Conservation (phyloP, 2,888 invertebrate genomes). For the Dichetophora obliterata region DNA sequence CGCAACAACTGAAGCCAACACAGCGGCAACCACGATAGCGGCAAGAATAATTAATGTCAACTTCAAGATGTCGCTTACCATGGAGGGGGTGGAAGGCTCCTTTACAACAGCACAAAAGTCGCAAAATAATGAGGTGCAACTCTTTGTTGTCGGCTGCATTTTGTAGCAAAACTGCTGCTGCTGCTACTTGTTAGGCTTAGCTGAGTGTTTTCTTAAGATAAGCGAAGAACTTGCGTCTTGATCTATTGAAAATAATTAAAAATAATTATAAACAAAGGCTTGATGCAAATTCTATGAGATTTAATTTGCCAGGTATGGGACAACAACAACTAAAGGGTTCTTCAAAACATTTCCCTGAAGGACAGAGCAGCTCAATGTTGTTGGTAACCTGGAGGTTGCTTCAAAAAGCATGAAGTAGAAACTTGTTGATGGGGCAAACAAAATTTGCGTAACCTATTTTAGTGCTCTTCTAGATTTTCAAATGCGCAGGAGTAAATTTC, state of each 20-base stretch:
- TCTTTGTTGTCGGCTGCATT: neutral
- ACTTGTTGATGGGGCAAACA: too few relatives aligned
- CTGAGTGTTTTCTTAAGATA: slow-evolving; percentile 10
- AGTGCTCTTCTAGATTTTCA: too few relatives aligned
- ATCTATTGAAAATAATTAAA: neutral
- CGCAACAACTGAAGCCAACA: neutral
- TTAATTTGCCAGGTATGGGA: too few relatives aligned
- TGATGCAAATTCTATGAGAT: too few relatives aligned
- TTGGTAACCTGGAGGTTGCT: too few relatives aligned
- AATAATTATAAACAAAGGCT: too few relatives aligned
- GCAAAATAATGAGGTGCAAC: slow-evolving; percentile 29
- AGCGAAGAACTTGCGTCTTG: neutral
- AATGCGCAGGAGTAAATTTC: too few relatives aligned
- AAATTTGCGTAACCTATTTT: too few relatives aligned
- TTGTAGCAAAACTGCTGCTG: neutral
- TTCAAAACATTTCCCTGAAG: too few relatives aligned
- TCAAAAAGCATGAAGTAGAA: too few relatives aligned
- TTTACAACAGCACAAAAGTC: slow-evolving; percentile 1
- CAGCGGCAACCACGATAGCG: neutral
- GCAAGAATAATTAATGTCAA: slow-evolving; percentile 18
- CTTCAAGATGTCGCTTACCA: slow-evolving; percentile 7
- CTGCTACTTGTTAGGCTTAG: neutral
- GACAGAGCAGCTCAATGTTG: too few relatives aligned
- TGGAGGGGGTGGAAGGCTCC: neutral
- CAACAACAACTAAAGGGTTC: too few relatives aligned